Base-by-base conservation (phyloP, 2,797 vertebrate species). In the Bothrops alternatus region DNA sequence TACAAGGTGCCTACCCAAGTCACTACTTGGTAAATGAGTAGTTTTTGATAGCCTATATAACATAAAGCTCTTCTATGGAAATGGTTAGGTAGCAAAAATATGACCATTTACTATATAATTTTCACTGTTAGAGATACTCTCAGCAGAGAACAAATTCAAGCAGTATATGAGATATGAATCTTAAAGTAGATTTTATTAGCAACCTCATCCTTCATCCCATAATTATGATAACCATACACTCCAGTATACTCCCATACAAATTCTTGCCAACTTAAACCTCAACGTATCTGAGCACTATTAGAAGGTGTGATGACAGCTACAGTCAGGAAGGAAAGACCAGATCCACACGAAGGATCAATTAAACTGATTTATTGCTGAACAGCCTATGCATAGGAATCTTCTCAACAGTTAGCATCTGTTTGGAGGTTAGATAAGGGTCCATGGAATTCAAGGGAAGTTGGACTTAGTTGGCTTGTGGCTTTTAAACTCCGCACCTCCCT, bases 251-350 rank as follows among this genome's bases (percentile, higher is more conserved):
- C 47, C 42, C 20, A 56, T 55, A 25, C 12, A 25, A 57, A 5
- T 8, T 78, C 57, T 56, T 78, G 28, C 53, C 58, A 82, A 78
- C 23, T 57, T 11, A 53, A 0, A 1, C 1, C 90, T 78, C 89
- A 87, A 60, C 47, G 0, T 0, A 6, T 0, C 16, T 69, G 13
- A 55, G 25, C 18, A 91, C 57, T 61, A 4, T 13, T 8, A 58
- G 7, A 86, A 91, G 37, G 20, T 86, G n/a, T 23, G 12, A 13
- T n/a, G 78, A 61, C 12, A 5, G 10, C 10, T n/a, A 18, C 7
- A 20, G 28, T 18, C 25, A 13, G 69, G 69, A 90, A 90, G 16
- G 55, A 28, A 63, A 90, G 12, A 47, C 16, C 10, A 60, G 42
- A 8, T 89, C 18, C 20, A 32, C 57, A 2, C 57, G 20, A 37